These are phyloP conservation scores for Neoaliturus tenellus DNA, from an alignment of 2,888 invertebrate species.

Conservation along the genomic window DNA sequence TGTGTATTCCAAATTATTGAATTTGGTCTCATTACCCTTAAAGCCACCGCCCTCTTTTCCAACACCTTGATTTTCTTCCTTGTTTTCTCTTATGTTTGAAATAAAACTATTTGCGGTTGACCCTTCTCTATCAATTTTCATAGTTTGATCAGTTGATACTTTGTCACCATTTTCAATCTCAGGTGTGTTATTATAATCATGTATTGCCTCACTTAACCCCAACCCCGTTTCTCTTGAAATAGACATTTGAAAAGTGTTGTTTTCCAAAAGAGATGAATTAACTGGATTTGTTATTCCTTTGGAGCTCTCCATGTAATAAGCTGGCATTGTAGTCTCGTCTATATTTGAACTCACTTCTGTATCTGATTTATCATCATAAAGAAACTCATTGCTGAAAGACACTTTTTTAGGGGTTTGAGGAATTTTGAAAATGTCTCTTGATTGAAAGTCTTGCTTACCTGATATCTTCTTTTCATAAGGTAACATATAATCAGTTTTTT, in stretches of 20 bases:
- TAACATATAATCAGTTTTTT: background rate
- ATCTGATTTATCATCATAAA: constrained; percentile 41
- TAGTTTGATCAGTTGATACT: background rate
- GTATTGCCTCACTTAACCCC: no score
- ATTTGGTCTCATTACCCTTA: no score
- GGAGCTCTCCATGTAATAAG: background rate
- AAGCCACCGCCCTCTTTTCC: no score
- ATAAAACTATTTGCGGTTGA: background rate
- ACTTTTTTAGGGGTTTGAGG: constrained; percentile 42
- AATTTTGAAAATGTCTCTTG: background rate
- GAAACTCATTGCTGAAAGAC: constrained; percentile 38
- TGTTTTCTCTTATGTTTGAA: background rate
- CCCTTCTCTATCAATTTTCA: background rate
- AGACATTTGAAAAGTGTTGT: no score
- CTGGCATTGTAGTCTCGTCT: background rate
- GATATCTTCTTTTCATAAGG: background rate
- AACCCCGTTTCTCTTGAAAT: background rate
- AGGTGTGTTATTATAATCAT: no score
- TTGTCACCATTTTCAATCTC: background rate
- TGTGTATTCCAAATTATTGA: no score
- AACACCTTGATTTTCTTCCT: no score
- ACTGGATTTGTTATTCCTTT: background rate
- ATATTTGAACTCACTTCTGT: background rate
- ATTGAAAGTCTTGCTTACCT: background rate
- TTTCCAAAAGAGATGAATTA: background rate